These are phyloP conservation scores for Drosophila paulistorum DNA, from an alignment of 1,140 invertebrate genomes.

Conservation along the genomic window DNA sequence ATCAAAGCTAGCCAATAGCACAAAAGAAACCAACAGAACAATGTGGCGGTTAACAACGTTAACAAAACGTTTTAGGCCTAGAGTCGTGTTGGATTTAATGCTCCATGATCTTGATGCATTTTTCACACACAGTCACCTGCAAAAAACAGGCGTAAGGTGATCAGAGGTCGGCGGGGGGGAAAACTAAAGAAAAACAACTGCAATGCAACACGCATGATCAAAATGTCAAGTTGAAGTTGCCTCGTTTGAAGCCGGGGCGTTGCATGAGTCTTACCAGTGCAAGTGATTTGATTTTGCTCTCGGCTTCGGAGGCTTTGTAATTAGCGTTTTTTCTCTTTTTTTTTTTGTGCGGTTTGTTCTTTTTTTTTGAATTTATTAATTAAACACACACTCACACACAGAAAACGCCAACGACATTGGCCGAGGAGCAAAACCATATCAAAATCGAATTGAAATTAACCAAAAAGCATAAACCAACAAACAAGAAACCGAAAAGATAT, in stretches of 20 bases:
- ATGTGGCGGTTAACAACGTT: constrained; percentile 18
- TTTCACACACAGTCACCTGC: constrained; percentile 36
- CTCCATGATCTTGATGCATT: constrained; percentile 40
- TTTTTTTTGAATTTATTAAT: constrained; percentile 67
- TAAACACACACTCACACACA: constrained; percentile 45
- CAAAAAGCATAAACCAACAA: constrained; percentile 32
- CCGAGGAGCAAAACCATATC: constrained; percentile 57
- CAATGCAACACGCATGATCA: constrained; percentile 47
- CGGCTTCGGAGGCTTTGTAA: constrained; percentile 54
- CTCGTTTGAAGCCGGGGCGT: constrained; percentile 14
- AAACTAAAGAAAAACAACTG: constrained; percentile 31
- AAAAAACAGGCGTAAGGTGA: not conserved
- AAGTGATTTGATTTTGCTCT: constrained; percentile 48
- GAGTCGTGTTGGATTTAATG: constrained; percentile 15
- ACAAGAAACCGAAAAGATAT: constrained; percentile 43
- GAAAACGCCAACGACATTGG: constrained; percentile 58
- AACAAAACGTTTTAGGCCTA: constrained; percentile 53
- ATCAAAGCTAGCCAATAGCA: not conserved
- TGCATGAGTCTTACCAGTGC: constrained; percentile 24
- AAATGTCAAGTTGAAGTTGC: constrained; percentile 62
- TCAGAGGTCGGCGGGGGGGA: not conserved
- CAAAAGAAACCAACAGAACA: constrained; percentile 11
- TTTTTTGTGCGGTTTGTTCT: too few relatives aligned
- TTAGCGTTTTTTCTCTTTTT: constrained; percentile 40
- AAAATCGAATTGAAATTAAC: constrained; percentile 50